Conservation (phyloP, 2,888 invertebrate genomes). For the Flexamia atlantica region DNA sequence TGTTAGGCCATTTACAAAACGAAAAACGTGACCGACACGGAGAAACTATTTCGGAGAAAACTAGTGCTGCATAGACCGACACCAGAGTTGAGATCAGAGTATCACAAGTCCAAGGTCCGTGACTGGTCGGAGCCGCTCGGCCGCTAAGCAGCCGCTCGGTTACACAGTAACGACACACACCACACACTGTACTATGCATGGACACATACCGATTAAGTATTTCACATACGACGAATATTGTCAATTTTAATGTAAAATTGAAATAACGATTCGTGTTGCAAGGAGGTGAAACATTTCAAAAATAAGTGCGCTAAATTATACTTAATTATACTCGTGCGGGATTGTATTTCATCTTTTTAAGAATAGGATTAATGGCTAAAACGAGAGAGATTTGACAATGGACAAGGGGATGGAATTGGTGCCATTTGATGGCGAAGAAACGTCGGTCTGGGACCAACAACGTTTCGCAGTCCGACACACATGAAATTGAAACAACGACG, state of each 20-base stretch:
- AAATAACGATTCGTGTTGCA: conserved; percentile 30
- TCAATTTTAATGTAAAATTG: conserved; percentile 44
- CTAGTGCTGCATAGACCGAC: conserved; percentile 32
- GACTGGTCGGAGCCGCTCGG: conserved; percentile 53
- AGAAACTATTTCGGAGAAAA: conserved; percentile 11
- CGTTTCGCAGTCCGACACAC: neutral
- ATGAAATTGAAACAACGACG: too few species aligned
- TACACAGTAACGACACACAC: conserved; percentile 49
- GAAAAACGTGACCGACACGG: conserved; percentile 5
- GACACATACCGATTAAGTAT: neutral
- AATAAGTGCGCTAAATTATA: neutral
- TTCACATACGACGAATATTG: conserved; percentile 7
- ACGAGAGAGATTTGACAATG: conserved; percentile 1
- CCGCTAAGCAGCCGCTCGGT: too few species aligned
- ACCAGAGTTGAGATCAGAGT: conserved; percentile 53
- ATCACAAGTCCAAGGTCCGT: conserved; percentile 53
- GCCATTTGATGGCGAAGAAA: conserved; percentile 8
- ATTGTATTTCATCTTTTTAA: neutral
- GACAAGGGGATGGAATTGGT: neutral
- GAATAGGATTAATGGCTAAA: neutral
- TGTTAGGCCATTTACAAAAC: conserved; percentile 52
- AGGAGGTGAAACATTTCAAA: neutral
- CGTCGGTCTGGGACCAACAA: neutral
- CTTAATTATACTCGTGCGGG: neutral
- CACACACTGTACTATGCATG: conserved; percentile 44